Evolutionary conservation across 1,140 invertebrate genomes (phyloP), one percentile per base, ranked within the genome.

Genomic region (Megalopta genalis): DNA sequence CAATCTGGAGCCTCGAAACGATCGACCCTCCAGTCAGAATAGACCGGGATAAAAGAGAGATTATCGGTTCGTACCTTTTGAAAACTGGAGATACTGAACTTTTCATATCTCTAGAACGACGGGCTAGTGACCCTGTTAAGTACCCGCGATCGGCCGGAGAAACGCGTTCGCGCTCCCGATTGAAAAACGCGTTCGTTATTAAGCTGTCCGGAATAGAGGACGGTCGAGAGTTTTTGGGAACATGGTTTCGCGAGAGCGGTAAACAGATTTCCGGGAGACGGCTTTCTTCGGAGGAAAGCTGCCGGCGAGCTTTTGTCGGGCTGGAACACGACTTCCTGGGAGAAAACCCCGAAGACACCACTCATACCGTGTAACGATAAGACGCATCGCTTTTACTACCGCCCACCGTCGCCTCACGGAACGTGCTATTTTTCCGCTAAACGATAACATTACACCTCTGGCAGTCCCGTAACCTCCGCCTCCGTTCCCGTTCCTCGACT

Each of bases 381-480:
- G 69, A 14, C 49, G 54, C 63, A 79, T 69, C 66, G 21, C 27
- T 42, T 81, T 77, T 68, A 73, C 67, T 49, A 52, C 18, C 57
- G 16, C 42, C 68, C 60, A 32, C 25, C 25, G 32, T 25, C 25
- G 57, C 12, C 59, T 1, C 46, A 18, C n/a, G 54, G 37, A 79
- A 68, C 82, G 71, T 70, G 64, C 69, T 82, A 73, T 84, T 86
- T 86, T 85, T 86, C 83, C 67, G 63, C 71, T 75, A 59, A 76
- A 87, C 78, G 84, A 88, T 87, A 86, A 87, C 84, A 81, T 85
- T 84, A 83, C 81, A 84, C 74, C 80, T 77, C 73, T 74, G 82
- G 37, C 76, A 82, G 5, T 46, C 76, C 69, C 78, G 81, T 64
- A 81, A 74, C 78, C 64, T 66, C 63, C n/a, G 23, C 62, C 14